Conservation (phyloP, 2,113 vertebrate genomes). For the Camelus dromedarius region DNA sequence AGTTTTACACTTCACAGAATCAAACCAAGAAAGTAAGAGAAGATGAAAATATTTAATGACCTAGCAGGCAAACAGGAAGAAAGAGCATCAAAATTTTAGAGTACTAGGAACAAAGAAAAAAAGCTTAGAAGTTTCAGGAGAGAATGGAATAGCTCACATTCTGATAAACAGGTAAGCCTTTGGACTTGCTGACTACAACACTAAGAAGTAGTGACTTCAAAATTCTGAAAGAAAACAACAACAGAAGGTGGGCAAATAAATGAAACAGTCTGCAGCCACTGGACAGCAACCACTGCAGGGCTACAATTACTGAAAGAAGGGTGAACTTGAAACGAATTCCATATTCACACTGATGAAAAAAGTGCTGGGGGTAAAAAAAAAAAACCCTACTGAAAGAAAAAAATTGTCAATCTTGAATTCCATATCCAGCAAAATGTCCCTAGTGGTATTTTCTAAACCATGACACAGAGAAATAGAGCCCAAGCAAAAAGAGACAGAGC, state of each 20-base stretch:
- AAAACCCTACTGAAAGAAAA: no score
- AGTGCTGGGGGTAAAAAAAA: not conserved
- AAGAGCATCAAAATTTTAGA: not conserved
- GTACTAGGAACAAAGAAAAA: not conserved
- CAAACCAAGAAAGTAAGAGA: not conserved
- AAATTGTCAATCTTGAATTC: not conserved
- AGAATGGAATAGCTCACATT: not conserved
- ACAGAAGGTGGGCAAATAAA: not conserved
- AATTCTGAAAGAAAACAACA: not conserved
- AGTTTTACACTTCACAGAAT: constrained; percentile 7
- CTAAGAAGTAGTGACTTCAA: not conserved
- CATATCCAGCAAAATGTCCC: constrained; percentile 5
- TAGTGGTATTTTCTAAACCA: not conserved
- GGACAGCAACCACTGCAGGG: not conserved
- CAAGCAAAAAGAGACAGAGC: not conserved
- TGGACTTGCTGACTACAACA: not conserved
- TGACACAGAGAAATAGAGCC: not conserved
- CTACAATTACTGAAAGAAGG: not conserved
- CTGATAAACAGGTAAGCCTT: not conserved
- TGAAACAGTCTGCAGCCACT: not conserved
- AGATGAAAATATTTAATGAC: not conserved
- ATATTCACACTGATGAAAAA: not conserved
- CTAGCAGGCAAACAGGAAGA: not conserved
- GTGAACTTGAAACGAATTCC: not conserved
- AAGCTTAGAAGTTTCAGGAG: not conserved